These are phyloP conservation scores for Tylochromis polylepis DNA, from an alignment of 2,113 vertebrate genomes.

Conservation along the genomic window DNA sequence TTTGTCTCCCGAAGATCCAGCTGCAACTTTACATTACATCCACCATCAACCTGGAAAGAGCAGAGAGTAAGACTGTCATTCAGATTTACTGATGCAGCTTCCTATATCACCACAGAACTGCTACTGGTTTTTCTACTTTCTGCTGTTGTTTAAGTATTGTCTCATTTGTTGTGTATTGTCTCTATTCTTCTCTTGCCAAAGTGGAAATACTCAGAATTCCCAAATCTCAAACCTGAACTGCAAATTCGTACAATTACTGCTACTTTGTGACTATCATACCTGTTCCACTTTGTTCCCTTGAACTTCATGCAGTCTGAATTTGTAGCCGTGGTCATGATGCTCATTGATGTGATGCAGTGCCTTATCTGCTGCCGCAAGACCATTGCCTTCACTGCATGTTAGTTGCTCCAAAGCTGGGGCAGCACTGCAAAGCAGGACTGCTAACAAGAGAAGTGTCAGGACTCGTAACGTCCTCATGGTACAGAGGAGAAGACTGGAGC, in stretches of 20 bases:
- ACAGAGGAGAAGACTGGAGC: rapidly evolving
- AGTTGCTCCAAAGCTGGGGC: neutral
- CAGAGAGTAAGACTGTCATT: neutral
- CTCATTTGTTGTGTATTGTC: rapidly evolving
- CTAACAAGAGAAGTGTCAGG: neutral
- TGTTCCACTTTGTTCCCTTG: neutral
- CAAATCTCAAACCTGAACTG: neutral
- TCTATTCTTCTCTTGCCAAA: neutral
- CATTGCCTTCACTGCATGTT: rapidly evolving
- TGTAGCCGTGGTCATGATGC: neutral
- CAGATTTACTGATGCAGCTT: neutral
- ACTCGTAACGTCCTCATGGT: rapidly evolving
- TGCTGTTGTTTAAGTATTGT: neutral
- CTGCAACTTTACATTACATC: neutral
- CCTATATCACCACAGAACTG: rapidly evolving
- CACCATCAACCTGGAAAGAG: neutral
- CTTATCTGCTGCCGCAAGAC: rapidly evolving
- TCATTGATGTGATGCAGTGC: neutral
- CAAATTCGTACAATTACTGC: neutral
- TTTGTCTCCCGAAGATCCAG: neutral
- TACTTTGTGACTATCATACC: neutral
- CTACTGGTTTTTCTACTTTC: neutral
- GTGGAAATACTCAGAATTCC: neutral
- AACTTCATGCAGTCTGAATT: neutral
- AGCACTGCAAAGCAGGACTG: neutral